Base-by-base conservation (phyloP, 2,113 vertebrate genomes). In the Scomber scombrus region DNA sequence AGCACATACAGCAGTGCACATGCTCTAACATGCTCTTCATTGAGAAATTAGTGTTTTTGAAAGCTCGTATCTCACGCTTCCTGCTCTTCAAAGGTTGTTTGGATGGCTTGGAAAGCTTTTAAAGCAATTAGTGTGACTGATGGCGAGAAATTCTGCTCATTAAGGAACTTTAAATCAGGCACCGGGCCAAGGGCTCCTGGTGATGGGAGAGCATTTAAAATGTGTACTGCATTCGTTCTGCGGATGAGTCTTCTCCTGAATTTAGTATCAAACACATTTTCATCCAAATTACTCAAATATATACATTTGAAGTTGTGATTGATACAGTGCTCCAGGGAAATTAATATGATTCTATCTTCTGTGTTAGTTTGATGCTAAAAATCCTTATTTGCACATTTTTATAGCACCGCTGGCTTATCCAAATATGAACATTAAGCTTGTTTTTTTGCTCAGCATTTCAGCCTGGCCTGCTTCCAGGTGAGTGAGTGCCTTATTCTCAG, bases 71-170 rank as follows among this genome's bases (percentile, higher is more conserved):
- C 4, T 52, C 45, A 0, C 15, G 6, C 45, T 26, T 19, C 2
- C 10, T 31, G 43, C 16, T 66, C 43, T 69, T 55, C n/a, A 34
- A 61, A 52, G 56, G 26, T 34, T 66, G 51, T 57, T 62, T 74
- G 12, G 52, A 18, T 21, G 31, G 7, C 23, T 55, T n/a, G 7
- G 16, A 69, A 66, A 45, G 56, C 67, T 81, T 80, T 71, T 21
- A 74, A 69, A 65, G 77, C 58, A 81, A 43, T 81, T 75, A 71
- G 31, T 5, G 21, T 5, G 31, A 47, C 34, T 58, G 67, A 64
- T 34, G 14, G 23, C 50, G 26, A 56, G 23, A 70, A 23, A 31
- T 7, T 19, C 11, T 71, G 55, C 15, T 82, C 55, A 26, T 75
- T 75, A 75, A 65, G 75, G n/a, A 66, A 19, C 43, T 40, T 73